Evolutionary conservation across 37 sponge, comb jelly and placozoan genomes (phyloP).

Genomic region (Halichondria panicea): DNA sequence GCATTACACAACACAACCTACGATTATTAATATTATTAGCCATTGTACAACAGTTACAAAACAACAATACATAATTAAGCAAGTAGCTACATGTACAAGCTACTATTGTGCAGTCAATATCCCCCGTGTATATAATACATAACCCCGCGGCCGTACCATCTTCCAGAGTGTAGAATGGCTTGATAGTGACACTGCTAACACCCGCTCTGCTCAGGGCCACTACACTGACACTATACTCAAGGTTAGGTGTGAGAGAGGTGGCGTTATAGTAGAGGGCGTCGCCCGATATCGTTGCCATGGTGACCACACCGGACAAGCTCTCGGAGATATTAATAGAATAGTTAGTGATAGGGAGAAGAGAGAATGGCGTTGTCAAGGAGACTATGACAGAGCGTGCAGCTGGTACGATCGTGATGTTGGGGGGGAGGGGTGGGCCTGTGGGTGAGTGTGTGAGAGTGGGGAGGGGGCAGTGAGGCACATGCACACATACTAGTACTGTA

Average conservation of each 20-base stretch:
- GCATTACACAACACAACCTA: too few species aligned
- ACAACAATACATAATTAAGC: too few species aligned
- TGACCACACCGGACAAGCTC: neutral
- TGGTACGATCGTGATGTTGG: too few species aligned
- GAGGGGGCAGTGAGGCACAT: too few species aligned
- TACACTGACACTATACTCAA: neutral
- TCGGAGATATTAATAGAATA: conserved; percentile 8
- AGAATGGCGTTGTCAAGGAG: conserved; percentile 2
- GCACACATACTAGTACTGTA: too few species aligned
- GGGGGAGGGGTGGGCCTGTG: neutral
- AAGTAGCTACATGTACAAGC: too few species aligned
- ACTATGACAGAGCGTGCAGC: neutral
- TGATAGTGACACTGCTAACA: neutral
- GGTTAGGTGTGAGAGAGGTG: neutral
- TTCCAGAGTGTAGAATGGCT: conserved; percentile 5
- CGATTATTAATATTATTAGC: too few species aligned
- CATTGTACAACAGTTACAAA: too few species aligned
- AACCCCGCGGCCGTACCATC: too few species aligned
- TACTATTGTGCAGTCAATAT: too few species aligned
- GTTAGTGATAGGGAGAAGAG: conserved; percentile 18
- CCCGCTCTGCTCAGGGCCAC: conserved; percentile 17
- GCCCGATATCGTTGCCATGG: neutral
- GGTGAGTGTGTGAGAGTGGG: neutral
- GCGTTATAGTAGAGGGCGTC: neutral
- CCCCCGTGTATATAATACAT: too few species aligned